Percentiles rank a stretch among this genome's conserved stretches.
Evolutionary conservation across 2,888 invertebrate species (phyloP).

Genomic region (Mactromeris polynyma): DNA sequence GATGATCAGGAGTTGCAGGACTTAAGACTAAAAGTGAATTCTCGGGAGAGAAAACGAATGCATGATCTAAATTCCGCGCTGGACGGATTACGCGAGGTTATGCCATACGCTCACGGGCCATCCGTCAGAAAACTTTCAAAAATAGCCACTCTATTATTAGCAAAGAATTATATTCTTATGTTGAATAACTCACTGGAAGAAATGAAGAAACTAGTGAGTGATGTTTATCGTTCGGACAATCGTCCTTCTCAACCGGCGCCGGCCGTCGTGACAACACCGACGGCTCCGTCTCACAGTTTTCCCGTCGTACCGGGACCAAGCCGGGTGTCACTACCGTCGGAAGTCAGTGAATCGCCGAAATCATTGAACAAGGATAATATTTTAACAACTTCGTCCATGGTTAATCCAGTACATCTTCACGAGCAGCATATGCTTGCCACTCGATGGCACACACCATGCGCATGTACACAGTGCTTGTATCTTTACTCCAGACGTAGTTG

Average conservation of each 20-base stretch:
- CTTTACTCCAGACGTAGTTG: slow-evolving; percentile 62
- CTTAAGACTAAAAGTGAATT: slow-evolving; percentile 87
- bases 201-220: slow-evolving; percentile 86
- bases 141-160: slow-evolving; percentile 86
- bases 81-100: slow-evolving; percentile 87
- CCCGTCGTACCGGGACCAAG: slow-evolving; percentile 55
- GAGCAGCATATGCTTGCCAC: slow-evolving; percentile 74
- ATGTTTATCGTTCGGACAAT: slow-evolving; percentile 80
- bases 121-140: slow-evolving; percentile 86
- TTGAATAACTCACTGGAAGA: slow-evolving; percentile 86
- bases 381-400: slow-evolving; percentile 34
- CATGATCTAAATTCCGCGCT: slow-evolving; percentile 88
- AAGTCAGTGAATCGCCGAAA: slow-evolving; percentile 33
- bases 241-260: slow-evolving; percentile 56
- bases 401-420: slow-evolving; percentile 61
- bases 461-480: slow-evolving; percentile 78
- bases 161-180: slow-evolving; percentile 87
- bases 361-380: slow-evolving; percentile 37
- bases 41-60: slow-evolving; percentile 88
- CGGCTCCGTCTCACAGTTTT: slow-evolving; percentile 53
- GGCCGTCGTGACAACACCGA: slow-evolving; percentile 56
- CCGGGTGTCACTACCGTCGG: slow-evolving; percentile 21
- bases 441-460: slow-evolving; percentile 78
- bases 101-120: slow-evolving; percentile 87
- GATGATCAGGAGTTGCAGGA: slow-evolving; percentile 84